A percentile compares a stretch with the other conserved stretches of the same genome.
Evolutionary conservation across 2,797 vertebrate genomes (phyloP).

Genomic region (Spinus olivaceus): DNA sequence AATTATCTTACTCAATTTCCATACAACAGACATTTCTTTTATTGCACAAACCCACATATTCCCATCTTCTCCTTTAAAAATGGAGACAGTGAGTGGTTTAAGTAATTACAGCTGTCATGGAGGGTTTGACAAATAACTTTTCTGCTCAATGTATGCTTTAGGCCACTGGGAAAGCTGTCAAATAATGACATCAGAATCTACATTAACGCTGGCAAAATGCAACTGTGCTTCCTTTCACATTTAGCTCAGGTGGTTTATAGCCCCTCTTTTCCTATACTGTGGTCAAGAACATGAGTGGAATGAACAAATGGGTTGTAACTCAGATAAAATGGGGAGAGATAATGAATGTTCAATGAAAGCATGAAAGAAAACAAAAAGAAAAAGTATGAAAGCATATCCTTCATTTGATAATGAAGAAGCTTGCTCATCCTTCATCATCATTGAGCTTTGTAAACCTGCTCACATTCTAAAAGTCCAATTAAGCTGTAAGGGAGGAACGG

Average conservation of each 20-base stretch:
- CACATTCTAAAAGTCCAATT: not conserved
- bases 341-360: not conserved
- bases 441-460: not conserved
- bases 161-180: slow-evolving; percentile 45
- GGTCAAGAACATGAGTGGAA: not conserved
- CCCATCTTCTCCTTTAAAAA: slow-evolving; percentile 18
- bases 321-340: not conserved
- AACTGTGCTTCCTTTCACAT: not conserved
- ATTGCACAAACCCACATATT: not conserved
- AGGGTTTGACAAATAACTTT: slow-evolving; percentile 23
- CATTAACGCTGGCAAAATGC: not conserved
- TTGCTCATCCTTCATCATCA: not conserved
- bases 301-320: not conserved
- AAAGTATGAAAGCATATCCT: not conserved
- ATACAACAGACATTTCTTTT: not conserved
- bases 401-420: not conserved
- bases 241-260: not conserved
- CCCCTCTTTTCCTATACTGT: not conserved
- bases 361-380: not conserved
- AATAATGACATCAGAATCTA: slow-evolving; percentile 31
- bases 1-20: not conserved
- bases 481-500: not conserved
- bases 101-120: slow-evolving; percentile 19
- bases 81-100: not conserved
- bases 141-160: slow-evolving; percentile 10